phyloP scores from a whole-genome alignment of 2,888 invertebrate genomes.

The Eumacrocentrus americanus region DNA sequence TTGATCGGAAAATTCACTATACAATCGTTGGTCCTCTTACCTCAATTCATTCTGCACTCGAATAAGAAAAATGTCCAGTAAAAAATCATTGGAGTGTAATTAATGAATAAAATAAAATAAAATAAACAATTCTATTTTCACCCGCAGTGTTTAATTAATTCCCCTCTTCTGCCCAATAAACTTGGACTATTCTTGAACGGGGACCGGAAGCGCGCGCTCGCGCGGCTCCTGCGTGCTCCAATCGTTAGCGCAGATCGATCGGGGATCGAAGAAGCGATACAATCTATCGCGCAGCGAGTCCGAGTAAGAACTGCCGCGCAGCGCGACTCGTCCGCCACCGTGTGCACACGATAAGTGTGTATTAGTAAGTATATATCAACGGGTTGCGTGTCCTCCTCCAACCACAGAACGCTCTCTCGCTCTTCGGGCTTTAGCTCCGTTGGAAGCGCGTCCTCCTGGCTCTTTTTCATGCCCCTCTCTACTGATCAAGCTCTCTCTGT shows the following conservation, averaged over 20 bases:
- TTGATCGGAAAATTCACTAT: not conserved
- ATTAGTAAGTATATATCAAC: slow-evolving; percentile 17
- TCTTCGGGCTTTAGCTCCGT: slow-evolving; percentile 29
- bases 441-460: slow-evolving; percentile 22
- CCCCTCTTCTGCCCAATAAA: too few species aligned
- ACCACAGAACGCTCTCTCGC: slow-evolving; percentile 19
- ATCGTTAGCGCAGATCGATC: too few species aligned
- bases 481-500: slow-evolving; percentile 6
- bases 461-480: slow-evolving; percentile 13
- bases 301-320: slow-evolving; percentile 58
- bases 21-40: not conserved
- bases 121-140: too few species aligned
- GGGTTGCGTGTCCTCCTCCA: slow-evolving; percentile 7
- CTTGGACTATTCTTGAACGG: too few species aligned
- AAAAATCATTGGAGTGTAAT: too few species aligned
- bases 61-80: too few species aligned
- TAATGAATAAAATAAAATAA: too few species aligned
- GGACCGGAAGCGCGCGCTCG: too few species aligned
- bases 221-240: too few species aligned
- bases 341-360: slow-evolving; percentile 18
- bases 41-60: slow-evolving; percentile 43
- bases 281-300: slow-evolving; percentile 59
- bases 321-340: slow-evolving; percentile 33
- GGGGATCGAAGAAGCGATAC: too few species aligned
- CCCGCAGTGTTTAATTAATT: too few species aligned